Conservation (phyloP, 2,888 invertebrate species). For the Melikaiella ostensackeni region DNA sequence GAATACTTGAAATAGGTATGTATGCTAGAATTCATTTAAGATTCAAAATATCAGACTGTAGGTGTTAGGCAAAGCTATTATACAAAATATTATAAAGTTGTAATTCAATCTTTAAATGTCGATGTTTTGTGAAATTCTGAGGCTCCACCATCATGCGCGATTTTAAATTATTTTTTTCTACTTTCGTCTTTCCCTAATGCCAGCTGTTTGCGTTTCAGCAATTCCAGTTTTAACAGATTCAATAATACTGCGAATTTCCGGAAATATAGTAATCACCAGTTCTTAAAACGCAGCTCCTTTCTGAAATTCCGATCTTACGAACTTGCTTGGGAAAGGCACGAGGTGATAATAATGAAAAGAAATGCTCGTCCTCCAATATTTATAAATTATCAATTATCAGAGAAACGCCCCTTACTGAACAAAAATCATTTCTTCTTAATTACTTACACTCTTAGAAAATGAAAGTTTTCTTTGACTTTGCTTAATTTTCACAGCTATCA, state of each 20-base stretch:
- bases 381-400: background rate
- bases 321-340: constrained; percentile 45
- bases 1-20: background rate
- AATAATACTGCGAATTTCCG: background rate
- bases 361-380: background rate
- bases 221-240: background rate
- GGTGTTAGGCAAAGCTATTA: background rate
- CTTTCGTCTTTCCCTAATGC: constrained; percentile 27
- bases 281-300: constrained; percentile 10
- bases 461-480: too few relatives aligned
- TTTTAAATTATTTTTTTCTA: background rate
- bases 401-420: background rate
- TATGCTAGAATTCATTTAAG: background rate
- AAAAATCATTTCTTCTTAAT: constrained; percentile 1
- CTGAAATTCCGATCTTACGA: constrained; percentile 25
- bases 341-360: constrained; percentile 42
- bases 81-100: background rate
- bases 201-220: background rate
- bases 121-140: background rate
- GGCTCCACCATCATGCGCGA: background rate
- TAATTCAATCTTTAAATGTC: background rate
- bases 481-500: too few relatives aligned
- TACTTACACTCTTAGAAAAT: background rate
- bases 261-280: background rate
- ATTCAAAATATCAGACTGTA: background rate